Percentiles rank a stretch among this genome's conserved stretches.
phyloP scores from a whole-genome alignment of 1,140 invertebrate species.

The Neodiprion virginianus region DNA sequence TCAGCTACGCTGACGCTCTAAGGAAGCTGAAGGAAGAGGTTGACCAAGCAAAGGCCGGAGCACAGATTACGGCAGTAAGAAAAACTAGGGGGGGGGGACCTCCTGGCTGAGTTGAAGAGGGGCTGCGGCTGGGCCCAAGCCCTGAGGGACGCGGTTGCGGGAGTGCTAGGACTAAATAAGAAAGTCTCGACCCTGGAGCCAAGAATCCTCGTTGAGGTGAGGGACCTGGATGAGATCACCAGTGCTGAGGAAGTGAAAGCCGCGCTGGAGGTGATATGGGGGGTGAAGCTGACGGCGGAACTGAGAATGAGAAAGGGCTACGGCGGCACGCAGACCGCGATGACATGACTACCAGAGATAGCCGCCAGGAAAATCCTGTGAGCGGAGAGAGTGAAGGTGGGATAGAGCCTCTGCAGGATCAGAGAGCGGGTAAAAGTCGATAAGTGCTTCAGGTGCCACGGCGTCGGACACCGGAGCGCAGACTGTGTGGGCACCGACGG shows the following conservation, averaged over 20 bases:
- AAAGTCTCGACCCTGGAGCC: neutral
- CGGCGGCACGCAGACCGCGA: neutral
- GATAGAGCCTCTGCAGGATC: slow-evolving; percentile 26
- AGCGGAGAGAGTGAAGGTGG: slow-evolving; percentile 23
- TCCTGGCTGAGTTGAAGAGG: no score
- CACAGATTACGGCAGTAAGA: no score
- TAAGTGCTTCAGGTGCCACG: slow-evolving; percentile 26
- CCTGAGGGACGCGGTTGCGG: no score
- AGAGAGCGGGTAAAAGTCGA: neutral
- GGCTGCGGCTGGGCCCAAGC: no score
- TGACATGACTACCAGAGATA: neutral
- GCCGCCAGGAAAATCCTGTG: slow-evolving; percentile 7
- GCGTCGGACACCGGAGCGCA: slow-evolving; percentile 21
- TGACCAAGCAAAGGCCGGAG: no score
- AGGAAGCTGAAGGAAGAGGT: no score
- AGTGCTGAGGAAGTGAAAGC: neutral
- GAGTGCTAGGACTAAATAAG: neutral
- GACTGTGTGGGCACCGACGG: slow-evolving; percentile 16
- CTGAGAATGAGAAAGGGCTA: no score
- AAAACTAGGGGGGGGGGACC: no score
- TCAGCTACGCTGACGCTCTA: no score
- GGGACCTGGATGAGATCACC: slow-evolving; percentile 12
- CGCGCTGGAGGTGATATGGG: no score
- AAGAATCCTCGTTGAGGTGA: neutral
- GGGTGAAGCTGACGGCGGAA: no score